A percentile compares a stretch with the other conserved stretches of the same genome.
Evolutionary conservation across 2,797 vertebrate genomes (phyloP).

Genomic region (Acrossocheilus wenchowensis): DNA sequence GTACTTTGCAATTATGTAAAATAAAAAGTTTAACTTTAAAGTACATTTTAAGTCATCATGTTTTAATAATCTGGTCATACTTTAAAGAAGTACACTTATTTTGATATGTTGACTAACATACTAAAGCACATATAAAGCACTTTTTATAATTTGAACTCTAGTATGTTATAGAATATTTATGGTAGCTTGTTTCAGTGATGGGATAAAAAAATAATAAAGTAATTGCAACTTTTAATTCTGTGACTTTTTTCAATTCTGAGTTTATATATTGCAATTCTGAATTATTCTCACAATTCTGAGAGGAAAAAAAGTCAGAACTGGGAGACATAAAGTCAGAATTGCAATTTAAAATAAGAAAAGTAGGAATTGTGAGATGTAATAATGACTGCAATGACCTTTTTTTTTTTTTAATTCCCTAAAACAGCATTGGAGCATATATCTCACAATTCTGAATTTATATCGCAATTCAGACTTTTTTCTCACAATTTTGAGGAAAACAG

Average conservation of each 20-base stretch:
- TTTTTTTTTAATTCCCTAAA: too few relatives aligned
- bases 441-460: too few relatives aligned
- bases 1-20: background rate
- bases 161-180: background rate
- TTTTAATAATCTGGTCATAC: background rate
- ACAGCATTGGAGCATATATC: too few relatives aligned
- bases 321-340: background rate
- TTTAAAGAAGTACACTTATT: background rate
- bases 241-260: background rate
- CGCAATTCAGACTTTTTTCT: too few relatives aligned
- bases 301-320: background rate
- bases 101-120: background rate
- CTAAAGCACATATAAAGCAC: background rate
- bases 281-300: background rate
- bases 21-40: background rate
- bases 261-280: too few relatives aligned
- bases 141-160: background rate
- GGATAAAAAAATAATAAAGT: background rate
- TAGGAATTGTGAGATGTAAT: too few relatives aligned
- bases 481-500: too few relatives aligned
- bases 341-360: too few relatives aligned
- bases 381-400: too few relatives aligned
- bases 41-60: background rate
- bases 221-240: background rate
- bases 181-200: background rate